Evolutionary conservation across 23 tunicate genomes (phyloP), one percentile per base, ranked within the genome.

Genomic region (Diplosoma virens): DNA sequence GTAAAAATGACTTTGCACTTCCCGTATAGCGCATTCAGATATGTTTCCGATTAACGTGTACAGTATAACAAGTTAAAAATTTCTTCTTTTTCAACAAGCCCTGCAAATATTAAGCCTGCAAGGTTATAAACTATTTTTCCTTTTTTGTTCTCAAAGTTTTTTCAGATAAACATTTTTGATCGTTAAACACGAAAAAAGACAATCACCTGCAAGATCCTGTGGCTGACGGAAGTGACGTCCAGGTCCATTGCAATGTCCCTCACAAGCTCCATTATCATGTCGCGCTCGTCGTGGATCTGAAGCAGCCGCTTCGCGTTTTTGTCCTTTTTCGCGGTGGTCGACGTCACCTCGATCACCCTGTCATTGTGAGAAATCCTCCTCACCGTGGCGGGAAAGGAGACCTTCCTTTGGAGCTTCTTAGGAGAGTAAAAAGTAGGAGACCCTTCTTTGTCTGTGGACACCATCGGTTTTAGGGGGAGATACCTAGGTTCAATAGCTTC

Each of bases 251-350:
- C 88, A 18, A 92, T 92, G 74, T 92, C 97, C 32, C 81, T 73
- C 4, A 90, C 97, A 29, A 92, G 76, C 29, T 92, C 97, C 97
- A 92, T 92, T 31, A 92, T 92, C 97, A 92, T 92, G 63, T 92
- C 97, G 3, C 97, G 92, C 56, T 92, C 97, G 68, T 92, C 97
- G 3, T 79, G 73, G 36, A 85, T 87, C 2, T 84, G 59, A 3
- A 50, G 16, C 23, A 66, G 52, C 17, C 25, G 56, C 20, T 37
- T 54, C 16, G 4, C 32, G 0, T 61, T 59, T 25, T 1, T 22
- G 16, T 22, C 80, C 25, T 5, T 16, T n/a, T 23, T 7, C 2
- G 53, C 18, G 25, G 55, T 25, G 58, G 59, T 5, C 9, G 69
- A 4, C 35, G 9, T 61, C n/a, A 3, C n/a, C 30, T 67, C 58